phyloP scores from a whole-genome alignment of 2,797 vertebrate species.

The Neomorphus geoffroyi region DNA sequence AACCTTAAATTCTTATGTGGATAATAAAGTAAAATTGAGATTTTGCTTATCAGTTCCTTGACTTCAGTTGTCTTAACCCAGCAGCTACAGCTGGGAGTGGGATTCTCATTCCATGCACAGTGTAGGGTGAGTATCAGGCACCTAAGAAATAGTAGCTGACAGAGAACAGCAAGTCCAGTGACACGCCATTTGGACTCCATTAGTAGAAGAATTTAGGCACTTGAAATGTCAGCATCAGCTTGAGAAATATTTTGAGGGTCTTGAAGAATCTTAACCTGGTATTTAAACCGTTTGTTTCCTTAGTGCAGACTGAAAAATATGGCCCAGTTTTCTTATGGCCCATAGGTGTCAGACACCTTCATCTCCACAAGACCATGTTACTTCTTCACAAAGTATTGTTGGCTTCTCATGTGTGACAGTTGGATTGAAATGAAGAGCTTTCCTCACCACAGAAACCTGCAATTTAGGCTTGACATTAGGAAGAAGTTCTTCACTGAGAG shows the following conservation, averaged over 20 bases:
- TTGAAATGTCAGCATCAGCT: background rate
- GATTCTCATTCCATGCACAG: fast-evolving
- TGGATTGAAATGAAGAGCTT: background rate
- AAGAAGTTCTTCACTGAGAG: too few relatives aligned
- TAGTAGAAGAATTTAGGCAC: background rate
- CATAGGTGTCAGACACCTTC: background rate
- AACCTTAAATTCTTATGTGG: background rate
- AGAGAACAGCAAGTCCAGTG: background rate
- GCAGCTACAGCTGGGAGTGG: background rate
- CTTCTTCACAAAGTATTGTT: background rate
- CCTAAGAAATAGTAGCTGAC: background rate
- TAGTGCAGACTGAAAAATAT: background rate
- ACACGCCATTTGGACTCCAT: background rate
- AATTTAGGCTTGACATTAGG: too few relatives aligned
- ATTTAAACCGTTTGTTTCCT: background rate
- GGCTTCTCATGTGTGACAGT: background rate
- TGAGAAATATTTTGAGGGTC: background rate
- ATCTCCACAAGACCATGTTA: background rate
- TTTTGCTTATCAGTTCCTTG: background rate
- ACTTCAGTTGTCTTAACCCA: background rate
- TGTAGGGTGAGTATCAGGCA: background rate
- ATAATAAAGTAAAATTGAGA: background rate
- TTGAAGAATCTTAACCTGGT: background rate
- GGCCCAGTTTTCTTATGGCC: background rate
- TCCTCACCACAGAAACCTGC: background rate